Evolutionary conservation across 2,113 vertebrate species (phyloP), one percentile per base, ranked within the genome.

Genomic region (Ageneiosus marmoratus): DNA sequence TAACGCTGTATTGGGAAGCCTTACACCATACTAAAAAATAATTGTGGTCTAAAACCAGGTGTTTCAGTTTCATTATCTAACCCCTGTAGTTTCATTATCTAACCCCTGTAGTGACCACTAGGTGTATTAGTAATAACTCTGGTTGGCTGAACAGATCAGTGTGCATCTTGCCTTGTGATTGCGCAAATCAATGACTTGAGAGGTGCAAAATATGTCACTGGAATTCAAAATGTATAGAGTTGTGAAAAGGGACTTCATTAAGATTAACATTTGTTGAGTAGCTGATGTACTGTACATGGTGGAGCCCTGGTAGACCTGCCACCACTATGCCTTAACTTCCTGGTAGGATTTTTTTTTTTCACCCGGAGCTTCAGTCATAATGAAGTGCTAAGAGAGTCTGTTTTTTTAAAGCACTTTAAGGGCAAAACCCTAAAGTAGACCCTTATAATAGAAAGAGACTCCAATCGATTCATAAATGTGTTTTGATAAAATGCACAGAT

Each of bases 401-500:
- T 62, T 41, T 65, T 62, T 72, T 53, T 78, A 69, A 62, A 80
- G 79, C 41, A n/a, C 24, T 84, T 84, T 79, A 79, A 78, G 46
- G 48, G 7, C 69, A 78, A 76, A 82, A 50, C 79, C 60, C n/a
- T n/a, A n/a, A n/a, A n/a, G n/a, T 67, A 32, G 50, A 87, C 79
- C 75, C 44, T 77, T 51, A 74, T 83, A 79, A 69, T 65, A 22
- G 34, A 7, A 67, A 9, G 32, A 37, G 63, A 22, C 9, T 37
- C 8, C 16, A 11, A 34, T 29, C 78, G 72, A 86, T 85, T 87
- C 86, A 82, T 86, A 85, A 77, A 88, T 82, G 80, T 84, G 70
- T 81, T 85, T 84, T 88, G 76, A 86, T 86, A 70, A 86, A 83
- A 83, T 85, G 77, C 81, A 79, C 84, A 78, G 81, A 32, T 81